Evolutionary conservation across 2,888 invertebrate species (phyloP).

Genomic region (Coronaproctus castanopsis): DNA sequence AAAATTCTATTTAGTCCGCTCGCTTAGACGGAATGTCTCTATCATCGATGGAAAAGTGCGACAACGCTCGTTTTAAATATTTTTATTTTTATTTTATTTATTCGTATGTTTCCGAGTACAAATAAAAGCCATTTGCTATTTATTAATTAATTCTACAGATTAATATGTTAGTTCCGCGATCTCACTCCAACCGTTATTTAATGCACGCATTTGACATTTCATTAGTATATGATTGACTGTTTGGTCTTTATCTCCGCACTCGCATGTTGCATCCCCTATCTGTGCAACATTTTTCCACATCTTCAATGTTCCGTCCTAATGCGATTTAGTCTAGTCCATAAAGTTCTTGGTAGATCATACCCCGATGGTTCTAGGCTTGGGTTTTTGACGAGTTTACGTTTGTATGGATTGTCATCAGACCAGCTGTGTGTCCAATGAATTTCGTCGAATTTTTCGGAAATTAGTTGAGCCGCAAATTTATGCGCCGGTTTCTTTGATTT

Average conservation of each 20-base stretch:
- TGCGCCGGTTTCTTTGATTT: not conserved
- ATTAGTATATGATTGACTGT: not conserved
- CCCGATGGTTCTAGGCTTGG: not conserved
- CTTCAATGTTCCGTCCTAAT: not conserved
- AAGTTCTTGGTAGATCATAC: not conserved
- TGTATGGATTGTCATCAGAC: not conserved
- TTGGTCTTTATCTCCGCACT: not conserved
- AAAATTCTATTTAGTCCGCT: too few species aligned
- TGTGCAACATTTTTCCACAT: not conserved
- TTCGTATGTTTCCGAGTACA: too few species aligned
- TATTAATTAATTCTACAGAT: too few species aligned
- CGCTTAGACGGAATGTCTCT: too few species aligned
- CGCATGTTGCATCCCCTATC: not conserved
- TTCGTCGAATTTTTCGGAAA: not conserved
- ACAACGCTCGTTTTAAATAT: too few species aligned
- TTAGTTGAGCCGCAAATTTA: not conserved
- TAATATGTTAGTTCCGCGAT: too few species aligned
- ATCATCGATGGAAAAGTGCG: too few species aligned
- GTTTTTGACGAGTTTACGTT: not conserved
- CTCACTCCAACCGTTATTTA: not conserved
- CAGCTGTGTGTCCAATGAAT: not conserved
- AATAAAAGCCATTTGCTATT: too few species aligned
- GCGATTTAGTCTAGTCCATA: not conserved
- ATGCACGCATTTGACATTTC: not conserved
- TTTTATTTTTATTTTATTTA: too few species aligned